These are phyloP conservation scores for Gonocerus acuteangulatus DNA, from an alignment of 2,888 invertebrate species.

Conservation along the genomic window DNA sequence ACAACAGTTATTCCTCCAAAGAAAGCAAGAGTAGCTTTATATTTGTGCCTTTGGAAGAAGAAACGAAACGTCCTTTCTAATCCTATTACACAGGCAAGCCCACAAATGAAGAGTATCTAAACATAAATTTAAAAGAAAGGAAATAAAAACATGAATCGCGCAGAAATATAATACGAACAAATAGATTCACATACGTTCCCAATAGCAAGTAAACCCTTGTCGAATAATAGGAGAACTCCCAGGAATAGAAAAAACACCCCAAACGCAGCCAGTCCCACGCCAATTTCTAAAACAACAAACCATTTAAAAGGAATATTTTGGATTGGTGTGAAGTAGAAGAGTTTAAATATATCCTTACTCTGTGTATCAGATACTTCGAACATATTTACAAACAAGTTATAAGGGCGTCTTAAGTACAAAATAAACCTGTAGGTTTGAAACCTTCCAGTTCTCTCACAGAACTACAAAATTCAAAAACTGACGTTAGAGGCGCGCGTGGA, in stretches of 20 bases:
- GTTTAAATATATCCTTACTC: slow-evolving; percentile 54
- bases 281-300: slow-evolving; percentile 68
- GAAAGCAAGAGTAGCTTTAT: slow-evolving; percentile 81
- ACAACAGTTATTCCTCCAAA: slow-evolving; percentile 90
- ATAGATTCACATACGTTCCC: slow-evolving; percentile 76
- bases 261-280: slow-evolving; percentile 92
- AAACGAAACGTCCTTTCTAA: slow-evolving; percentile 90
- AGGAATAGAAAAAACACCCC: slow-evolving; percentile 91
- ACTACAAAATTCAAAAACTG: not conserved
- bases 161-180: too few species aligned
- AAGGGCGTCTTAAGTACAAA: not conserved
- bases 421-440: slow-evolving; percentile 5
- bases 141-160: not conserved
- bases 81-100: slow-evolving; percentile 92
- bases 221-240: slow-evolving; percentile 87
- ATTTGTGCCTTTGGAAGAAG: slow-evolving; percentile 95
- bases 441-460: not conserved
- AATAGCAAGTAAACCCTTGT: slow-evolving; percentile 94
- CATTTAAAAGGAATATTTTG: slow-evolving; percentile 6
- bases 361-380: slow-evolving; percentile 77
- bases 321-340: not conserved
- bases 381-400: slow-evolving; percentile 47
- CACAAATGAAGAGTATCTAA: slow-evolving; percentile 92
- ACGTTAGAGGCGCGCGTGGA: not conserved
- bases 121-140: slow-evolving; percentile 41